Percentiles rank a stretch among this genome's conserved stretches.
Conservation (phyloP, 2,113 vertebrate species). For the Strigops habroptila region DNA sequence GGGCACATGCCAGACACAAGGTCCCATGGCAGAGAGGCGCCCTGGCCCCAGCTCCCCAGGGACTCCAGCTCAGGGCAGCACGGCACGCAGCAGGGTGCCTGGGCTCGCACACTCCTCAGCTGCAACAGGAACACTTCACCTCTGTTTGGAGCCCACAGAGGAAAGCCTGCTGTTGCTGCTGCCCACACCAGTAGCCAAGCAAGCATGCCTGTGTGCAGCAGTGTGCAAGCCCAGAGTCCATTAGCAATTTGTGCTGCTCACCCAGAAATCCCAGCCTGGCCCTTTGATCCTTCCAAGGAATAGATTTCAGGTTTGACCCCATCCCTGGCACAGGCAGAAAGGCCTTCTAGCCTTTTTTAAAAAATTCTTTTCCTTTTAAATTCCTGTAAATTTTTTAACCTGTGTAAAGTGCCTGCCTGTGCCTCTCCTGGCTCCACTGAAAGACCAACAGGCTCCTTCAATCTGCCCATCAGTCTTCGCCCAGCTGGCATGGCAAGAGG, state of each 20-base stretch:
- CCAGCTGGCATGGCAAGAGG: neutral
- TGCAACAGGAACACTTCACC: neutral
- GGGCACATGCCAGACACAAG: rapidly evolving
- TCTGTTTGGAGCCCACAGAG: rapidly evolving
- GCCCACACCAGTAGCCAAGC: rapidly evolving
- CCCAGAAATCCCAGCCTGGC: neutral
- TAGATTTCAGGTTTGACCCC: neutral
- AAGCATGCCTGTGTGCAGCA: rapidly evolving
- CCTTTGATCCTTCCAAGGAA: neutral
- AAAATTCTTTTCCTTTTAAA: neutral
- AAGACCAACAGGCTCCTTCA: neutral
- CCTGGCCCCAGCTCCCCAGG: neutral
- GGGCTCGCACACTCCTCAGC: neutral
- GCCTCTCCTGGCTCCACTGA: neutral
- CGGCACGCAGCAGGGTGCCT: rapidly evolving
- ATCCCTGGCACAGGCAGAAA: neutral
- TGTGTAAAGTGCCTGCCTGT: neutral
- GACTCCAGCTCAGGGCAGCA: neutral
- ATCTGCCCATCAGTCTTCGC: neutral
- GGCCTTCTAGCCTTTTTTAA: neutral
- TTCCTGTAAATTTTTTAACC: neutral
- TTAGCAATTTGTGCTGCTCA: neutral
- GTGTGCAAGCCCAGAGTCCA: neutral
- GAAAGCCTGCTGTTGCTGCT: neutral
- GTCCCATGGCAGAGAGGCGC: neutral